phyloP scores from a whole-genome alignment of 1,140 invertebrate species.

The Neomicropteryx cornuta region DNA sequence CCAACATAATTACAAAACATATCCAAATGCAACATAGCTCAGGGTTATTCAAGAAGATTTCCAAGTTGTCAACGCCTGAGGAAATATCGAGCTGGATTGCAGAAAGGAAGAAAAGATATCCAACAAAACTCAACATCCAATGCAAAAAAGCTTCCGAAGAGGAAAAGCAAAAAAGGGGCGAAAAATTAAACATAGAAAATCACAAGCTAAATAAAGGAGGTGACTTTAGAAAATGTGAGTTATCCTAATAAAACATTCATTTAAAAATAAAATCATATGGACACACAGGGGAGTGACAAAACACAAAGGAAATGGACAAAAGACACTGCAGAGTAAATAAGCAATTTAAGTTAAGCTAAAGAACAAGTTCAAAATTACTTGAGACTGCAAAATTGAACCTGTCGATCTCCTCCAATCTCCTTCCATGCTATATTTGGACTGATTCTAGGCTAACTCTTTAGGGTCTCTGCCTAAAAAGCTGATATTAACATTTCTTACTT shows the following conservation, averaged over 20 bases:
- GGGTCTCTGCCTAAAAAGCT: too few relatives aligned
- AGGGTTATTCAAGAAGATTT: conserved; percentile 66
- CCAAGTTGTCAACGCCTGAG: conserved; percentile 59
- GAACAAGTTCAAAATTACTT: too few relatives aligned
- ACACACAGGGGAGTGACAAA: background rate
- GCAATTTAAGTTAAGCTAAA: background rate
- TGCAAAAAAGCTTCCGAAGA: conserved; percentile 47
- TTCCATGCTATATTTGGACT: too few relatives aligned
- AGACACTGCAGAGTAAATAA: background rate
- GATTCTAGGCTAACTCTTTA: too few relatives aligned
- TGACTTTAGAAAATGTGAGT: background rate
- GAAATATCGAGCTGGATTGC: conserved; percentile 73
- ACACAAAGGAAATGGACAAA: conserved; percentile 1
- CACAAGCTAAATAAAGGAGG: conserved; percentile 19
- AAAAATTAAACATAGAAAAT: conserved; percentile 33
- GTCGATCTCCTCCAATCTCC: too few relatives aligned
- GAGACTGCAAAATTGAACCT: too few relatives aligned
- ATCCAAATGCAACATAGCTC: conserved; percentile 68
- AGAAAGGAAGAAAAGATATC: conserved; percentile 64
- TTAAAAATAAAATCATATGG: background rate
- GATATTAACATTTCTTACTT: too few relatives aligned
- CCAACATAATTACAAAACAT: conserved; percentile 67
- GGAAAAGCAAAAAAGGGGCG: conserved; percentile 55
- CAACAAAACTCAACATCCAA: conserved; percentile 60
- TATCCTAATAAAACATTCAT: too few relatives aligned